A percentile compares a stretch with the other conserved stretches of the same genome.
Evolutionary conservation across 92 coral and sea anemone genomes (phyloP).

Genomic region (Chrysogorgia sp.): DNA sequence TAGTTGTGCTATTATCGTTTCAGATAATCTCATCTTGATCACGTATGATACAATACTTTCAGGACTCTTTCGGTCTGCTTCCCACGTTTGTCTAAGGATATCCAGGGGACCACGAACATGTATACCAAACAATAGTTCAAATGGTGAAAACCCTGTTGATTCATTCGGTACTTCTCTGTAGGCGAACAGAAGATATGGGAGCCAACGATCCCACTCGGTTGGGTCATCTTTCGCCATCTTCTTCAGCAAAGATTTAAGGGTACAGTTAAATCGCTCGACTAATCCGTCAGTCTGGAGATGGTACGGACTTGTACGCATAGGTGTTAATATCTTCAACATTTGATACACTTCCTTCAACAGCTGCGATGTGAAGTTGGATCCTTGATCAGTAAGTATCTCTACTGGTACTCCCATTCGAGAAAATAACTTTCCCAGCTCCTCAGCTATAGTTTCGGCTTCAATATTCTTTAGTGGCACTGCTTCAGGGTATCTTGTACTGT

Average conservation of each 20-base stretch:
- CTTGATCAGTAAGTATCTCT: slow-evolving; percentile 60
- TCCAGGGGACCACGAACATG: slow-evolving; percentile 12
- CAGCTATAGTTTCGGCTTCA: slow-evolving; percentile 42
- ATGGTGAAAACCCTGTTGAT: slow-evolving; percentile 1
- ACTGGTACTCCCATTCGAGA: slow-evolving; percentile 57
- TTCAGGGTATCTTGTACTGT: slow-evolving; percentile 54
- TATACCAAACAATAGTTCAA: slow-evolving; percentile 8
- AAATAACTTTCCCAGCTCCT: slow-evolving; percentile 31
- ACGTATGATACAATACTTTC: slow-evolving; percentile 32
- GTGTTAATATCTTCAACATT: slow-evolving; percentile 34
- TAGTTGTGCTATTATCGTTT: slow-evolving; percentile 10
- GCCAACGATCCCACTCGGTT: slow-evolving; percentile 54
- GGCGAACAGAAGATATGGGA: slow-evolving; percentile 52
- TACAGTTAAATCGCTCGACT: too few species aligned
- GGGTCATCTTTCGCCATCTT: slow-evolving; percentile 37
- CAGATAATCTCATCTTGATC: slow-evolving; percentile 11
- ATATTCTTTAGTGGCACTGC: slow-evolving; percentile 49
- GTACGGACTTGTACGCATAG: slow-evolving; percentile 46
- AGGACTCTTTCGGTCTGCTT: slow-evolving; percentile 8
- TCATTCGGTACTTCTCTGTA: slow-evolving; percentile 28
- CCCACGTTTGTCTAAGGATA: not conserved
- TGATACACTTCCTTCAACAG: slow-evolving; percentile 42
- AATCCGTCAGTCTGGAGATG: slow-evolving; percentile 60
- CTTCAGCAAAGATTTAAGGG: slow-evolving; percentile 56
- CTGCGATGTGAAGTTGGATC: slow-evolving; percentile 49